Evolutionary conservation across 2,113 vertebrate genomes (phyloP), one percentile per base, ranked within the genome.

Genomic region (Psephotus haematonotus): DNA sequence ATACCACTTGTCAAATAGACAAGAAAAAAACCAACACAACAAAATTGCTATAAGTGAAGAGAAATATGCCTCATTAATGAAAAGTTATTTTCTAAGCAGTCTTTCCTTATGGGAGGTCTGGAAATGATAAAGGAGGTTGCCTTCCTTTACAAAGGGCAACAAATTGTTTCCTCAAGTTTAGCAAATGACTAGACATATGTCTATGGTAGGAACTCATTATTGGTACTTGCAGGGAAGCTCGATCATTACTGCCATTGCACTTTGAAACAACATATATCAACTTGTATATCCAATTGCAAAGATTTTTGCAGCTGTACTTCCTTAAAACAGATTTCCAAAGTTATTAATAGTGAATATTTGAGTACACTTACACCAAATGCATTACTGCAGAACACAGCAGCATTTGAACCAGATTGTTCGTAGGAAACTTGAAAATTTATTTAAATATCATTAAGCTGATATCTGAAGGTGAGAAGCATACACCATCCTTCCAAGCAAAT

Each of bases 131-230:
- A 86, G 33, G 18, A 92, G 9, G 4, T 69, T 93, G 25, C 9
- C 25, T 75, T 76, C 62, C 91, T 92, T 95, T 71, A 89, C 50
- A 33, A 37, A 55, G 9, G 31, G 25, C n/a, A 86, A 69, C 46
- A 89, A 95, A 94, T 62, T 95, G 31, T 67, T 95, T 83, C 60
- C 86, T 91, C 39, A 90, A 86, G 35, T 62, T 92, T 82, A 96
- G 84, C 85, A 69, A 93, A 94, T 60, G 6, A 76, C 62, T 87
- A 41, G 18, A 33, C 7, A 70, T 60, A 64, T 19, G 33, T 68
- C 88, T 89, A 19, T 67, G n/a, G 14, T 72, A 89, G n/a, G 50
- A 93, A 68, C 23, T 82, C n/a, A 60, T 94, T 92, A 64, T 1
- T 49, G 33, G 31, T 63, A 15, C 17, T 39, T 43, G 27, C 27